Evolutionary conservation across 1,140 invertebrate genomes (phyloP), one percentile per base, ranked within the genome.

Genomic region (Eulimnadia texana): DNA sequence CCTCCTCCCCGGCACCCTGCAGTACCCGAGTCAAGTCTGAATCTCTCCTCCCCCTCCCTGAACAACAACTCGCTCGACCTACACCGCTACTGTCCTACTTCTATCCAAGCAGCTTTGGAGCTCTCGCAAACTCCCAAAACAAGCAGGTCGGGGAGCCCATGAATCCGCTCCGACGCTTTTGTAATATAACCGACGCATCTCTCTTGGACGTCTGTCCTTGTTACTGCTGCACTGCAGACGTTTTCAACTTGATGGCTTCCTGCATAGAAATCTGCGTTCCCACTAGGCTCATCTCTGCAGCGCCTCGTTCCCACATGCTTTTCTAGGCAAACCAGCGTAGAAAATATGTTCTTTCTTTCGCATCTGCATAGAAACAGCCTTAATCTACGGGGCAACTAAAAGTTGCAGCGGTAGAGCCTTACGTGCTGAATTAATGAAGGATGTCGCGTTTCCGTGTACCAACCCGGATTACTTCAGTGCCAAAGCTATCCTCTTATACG

Each of bases 161-260:
- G n/a, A n/a, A n/a, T n/a, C n/a, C n/a, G 16, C 33, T 42, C 6
- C 33, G 33, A 42, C 33, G 6, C 6, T 42, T 42, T 42, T 42
- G 33, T 16, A 42, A 42, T 42, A 42, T 42, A 42, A 16, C 33
- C 16, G 16, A 42, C 33, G 33, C 33, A 42, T 42, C 33, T 42
- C 33, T 42, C 6, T 57, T 57, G 60, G 33, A 55, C 58, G 54
- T 60, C 60, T 64, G 54, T 54, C 63, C 53, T 58, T 66, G 61
- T 60, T 50, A 53, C 28, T 16, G 50, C 58, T 50, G 22, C 63
- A 60, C 58, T 47, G 63, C 58, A 61, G 33, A 42, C 33, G 33
- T 42, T 16, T 42, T 42, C 33, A 42, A 16, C 60, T 60, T 66
- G 61, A 64, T 63, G 62, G 63, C 52, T 47, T 50, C 27, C 49